Evolutionary conservation across 2,888 invertebrate species (phyloP).

Genomic region (Melieria crassipennis): DNA sequence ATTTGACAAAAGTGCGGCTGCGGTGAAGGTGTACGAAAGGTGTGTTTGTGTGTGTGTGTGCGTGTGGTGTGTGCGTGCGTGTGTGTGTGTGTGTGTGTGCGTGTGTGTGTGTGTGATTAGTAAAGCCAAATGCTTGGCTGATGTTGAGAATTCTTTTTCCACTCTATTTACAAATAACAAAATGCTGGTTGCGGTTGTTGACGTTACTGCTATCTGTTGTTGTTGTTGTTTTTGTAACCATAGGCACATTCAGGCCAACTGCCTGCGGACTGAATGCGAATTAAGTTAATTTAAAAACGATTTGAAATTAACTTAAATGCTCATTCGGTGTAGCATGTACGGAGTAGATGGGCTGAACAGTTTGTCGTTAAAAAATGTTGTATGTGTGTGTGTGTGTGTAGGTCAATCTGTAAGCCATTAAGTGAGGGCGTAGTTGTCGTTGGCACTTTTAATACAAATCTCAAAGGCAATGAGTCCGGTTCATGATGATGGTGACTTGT

Average conservation of each 20-base stretch:
- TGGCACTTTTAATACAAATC: too few relatives aligned
- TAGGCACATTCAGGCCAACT: constrained; percentile 1
- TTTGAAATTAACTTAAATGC: constrained; percentile 62
- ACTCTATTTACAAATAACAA: too few relatives aligned
- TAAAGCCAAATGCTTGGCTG: too few relatives aligned
- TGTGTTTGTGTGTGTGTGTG: constrained; percentile 3
- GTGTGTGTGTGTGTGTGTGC: constrained; percentile 10
- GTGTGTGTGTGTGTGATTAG: constrained; percentile 5
- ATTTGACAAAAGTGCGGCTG: too few relatives aligned
- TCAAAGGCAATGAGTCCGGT: not conserved
- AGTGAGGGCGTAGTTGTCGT: too few relatives aligned
- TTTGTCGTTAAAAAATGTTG: not conserved
- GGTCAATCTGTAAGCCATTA: not conserved
- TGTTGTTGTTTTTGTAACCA: constrained; percentile 35
- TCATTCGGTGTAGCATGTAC: constrained; percentile 23
- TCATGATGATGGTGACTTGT: not conserved
- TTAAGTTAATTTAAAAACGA: constrained; percentile 64
- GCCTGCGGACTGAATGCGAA: constrained; percentile 49
- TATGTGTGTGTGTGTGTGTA: not conserved
- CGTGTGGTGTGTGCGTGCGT: too few relatives aligned
- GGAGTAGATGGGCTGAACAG: not conserved
- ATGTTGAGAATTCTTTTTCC: too few relatives aligned
- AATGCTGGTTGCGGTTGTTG: constrained; percentile 2
- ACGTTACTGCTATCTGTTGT: constrained; percentile 35
- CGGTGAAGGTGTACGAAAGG: too few relatives aligned